phyloP scores from a whole-genome alignment of 2,113 vertebrate genomes.

The Mus pahari region DNA sequence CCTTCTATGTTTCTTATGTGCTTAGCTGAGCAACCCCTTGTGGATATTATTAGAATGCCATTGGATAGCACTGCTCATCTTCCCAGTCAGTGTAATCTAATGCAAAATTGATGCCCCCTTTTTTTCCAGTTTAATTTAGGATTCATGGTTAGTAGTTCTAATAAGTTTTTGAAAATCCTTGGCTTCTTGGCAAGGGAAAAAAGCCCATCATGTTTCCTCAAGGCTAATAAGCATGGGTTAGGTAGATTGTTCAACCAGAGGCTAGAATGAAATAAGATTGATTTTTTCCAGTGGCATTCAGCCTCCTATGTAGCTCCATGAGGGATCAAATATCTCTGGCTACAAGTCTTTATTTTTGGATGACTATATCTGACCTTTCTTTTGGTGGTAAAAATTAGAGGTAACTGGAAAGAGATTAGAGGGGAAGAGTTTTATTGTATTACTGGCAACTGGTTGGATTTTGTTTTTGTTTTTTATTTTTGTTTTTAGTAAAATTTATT shows the following conservation, averaged over 20 bases:
- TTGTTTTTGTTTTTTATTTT: not conserved
- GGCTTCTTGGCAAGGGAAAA: slow-evolving; percentile 62
- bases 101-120: slow-evolving; percentile 65
- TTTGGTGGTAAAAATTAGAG: not conserved
- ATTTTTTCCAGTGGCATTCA: slow-evolving; percentile 23
- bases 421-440: slow-evolving; percentile 37
- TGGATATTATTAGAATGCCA: slow-evolving; percentile 80
- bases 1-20: slow-evolving; percentile 74
- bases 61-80: slow-evolving; percentile 73
- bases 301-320: not conserved
- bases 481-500: slow-evolving; percentile 26
- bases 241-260: not conserved
- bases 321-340: not conserved
- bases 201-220: slow-evolving; percentile 63
- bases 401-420: not conserved
- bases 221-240: slow-evolving; percentile 68
- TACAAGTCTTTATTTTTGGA: slow-evolving; percentile 16
- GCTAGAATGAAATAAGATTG: not conserved
- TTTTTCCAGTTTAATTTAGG: slow-evolving; percentile 76
- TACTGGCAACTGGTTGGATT: slow-evolving; percentile 31
- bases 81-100: slow-evolving; percentile 77
- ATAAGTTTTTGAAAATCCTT: slow-evolving; percentile 76
- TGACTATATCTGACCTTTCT: slow-evolving; percentile 47
- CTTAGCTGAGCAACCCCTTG: slow-evolving; percentile 70
- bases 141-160: slow-evolving; percentile 71